phyloP scores from a whole-genome alignment of 2,797 vertebrate genomes.

The Arvicola amphibius region DNA sequence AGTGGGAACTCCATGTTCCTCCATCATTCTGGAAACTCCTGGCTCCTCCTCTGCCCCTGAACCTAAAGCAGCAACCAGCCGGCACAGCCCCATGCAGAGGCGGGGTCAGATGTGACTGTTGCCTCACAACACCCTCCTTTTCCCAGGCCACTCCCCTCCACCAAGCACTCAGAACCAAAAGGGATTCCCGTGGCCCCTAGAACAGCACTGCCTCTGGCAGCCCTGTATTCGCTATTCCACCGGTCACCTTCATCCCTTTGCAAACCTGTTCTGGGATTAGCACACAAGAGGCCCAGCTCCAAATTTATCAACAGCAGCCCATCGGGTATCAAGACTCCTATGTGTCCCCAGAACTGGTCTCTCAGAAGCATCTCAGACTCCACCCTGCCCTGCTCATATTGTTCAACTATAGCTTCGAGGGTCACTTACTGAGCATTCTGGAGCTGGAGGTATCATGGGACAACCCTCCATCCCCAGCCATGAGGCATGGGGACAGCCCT shows the following conservation, averaged over 20 bases:
- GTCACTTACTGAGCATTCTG: neutral
- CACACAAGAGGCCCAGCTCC: neutral
- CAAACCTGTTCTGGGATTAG: neutral
- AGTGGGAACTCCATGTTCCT: neutral
- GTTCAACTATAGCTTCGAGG: neutral
- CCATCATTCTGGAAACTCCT: neutral
- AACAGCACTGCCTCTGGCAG: neutral
- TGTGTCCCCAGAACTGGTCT: neutral
- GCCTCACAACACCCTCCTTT: neutral
- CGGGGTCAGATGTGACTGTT: neutral
- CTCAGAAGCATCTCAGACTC: neutral
- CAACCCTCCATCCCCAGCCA: neutral
- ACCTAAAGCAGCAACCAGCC: neutral
- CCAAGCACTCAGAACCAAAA: neutral
- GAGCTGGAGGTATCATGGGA: neutral
- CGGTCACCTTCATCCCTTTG: neutral
- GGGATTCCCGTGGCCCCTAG: neutral
- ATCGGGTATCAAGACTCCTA: accelerated
- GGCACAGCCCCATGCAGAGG: neutral
- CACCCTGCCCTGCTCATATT: too few relatives aligned
- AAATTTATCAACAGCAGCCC: neutral
- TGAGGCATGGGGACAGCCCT: neutral
- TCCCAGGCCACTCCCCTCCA: neutral
- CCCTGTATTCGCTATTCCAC: neutral
- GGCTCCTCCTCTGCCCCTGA: neutral